Base-by-base conservation (phyloP, 2,113 vertebrate genomes). In the Pionites leucogaster region DNA sequence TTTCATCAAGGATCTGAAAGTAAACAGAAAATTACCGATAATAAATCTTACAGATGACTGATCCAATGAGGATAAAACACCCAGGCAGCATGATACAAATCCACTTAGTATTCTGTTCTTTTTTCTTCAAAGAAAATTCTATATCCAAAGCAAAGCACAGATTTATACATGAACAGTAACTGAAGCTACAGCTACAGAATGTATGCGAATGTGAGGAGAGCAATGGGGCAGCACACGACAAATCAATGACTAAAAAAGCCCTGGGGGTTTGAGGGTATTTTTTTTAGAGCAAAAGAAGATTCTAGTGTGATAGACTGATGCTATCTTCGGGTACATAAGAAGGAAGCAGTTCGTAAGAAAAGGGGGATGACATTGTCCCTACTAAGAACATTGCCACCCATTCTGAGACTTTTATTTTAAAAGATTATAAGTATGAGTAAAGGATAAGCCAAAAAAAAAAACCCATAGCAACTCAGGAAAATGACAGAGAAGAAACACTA, bases 261-360 rank as follows among this genome's bases (percentile, higher is more conserved):
- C 25, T 41, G 46, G 8, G 8, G 19, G 17, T 2, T 19, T 75
- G 13, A 7, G 2, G 0, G 0, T n/a, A n/a, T 0, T 47, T 62
- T 63, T 70, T 92, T 90, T 39, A 55, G 33, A 72, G 23, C 22
- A 72, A 62, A 5, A 79, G 74, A 84, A 59, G 23, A 86, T 33
- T 94, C 25, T 27, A 88, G 18, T 69, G 29, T 75, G 53, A 69
- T 6, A 82, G 72, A 78, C 16, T 39, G 70, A 68, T 82, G 24
- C 27, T 82, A 28, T 93, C 78, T 94, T 93, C 90, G 49, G 29
- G 18, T 65, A 64, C 55, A 68, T 67, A 82, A 86, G 50, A n/a
- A 94, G 20, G 24, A 75, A 79, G 20, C 6, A 68, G 62, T 65
- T 93, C 79, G 6, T 29, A 90, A 87, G 82, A 85, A 64, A 89